phyloP scores from a whole-genome alignment of 2,797 vertebrate species.

The Sebastes melanostomus region DNA sequence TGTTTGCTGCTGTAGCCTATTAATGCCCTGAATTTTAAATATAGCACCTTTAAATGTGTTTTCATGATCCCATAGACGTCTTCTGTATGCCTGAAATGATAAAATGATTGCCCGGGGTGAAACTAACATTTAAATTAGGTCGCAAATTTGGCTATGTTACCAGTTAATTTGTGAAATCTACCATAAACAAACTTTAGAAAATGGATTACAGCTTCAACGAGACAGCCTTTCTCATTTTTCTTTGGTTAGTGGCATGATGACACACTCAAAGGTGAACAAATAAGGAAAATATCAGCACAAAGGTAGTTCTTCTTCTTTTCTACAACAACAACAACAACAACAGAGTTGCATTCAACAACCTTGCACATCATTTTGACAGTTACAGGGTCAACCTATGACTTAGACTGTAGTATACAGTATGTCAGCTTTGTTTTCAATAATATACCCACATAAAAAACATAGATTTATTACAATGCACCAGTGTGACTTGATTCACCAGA shows the following conservation, averaged over 20 bases:
- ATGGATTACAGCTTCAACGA: background rate
- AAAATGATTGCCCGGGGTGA: background rate
- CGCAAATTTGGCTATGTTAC: background rate
- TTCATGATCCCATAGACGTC: background rate
- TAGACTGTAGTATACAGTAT: background rate
- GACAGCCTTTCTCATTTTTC: too few relatives aligned
- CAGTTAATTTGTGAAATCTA: background rate
- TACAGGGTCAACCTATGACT: too few relatives aligned
- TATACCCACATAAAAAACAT: background rate
- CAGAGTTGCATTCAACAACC: background rate
- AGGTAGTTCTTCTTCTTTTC: too few relatives aligned
- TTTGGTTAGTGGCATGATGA: background rate
- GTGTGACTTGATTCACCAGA: background rate
- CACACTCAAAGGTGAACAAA: background rate
- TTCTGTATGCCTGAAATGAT: background rate
- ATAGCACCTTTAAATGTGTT: background rate
- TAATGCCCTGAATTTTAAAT: background rate
- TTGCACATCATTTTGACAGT: background rate
- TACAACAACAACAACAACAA: background rate
- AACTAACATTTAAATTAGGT: background rate
- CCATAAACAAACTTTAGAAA: background rate
- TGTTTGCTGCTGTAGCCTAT: background rate
- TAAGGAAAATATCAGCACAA: background rate
- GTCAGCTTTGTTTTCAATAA: background rate
- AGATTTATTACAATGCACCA: background rate